Evolutionary conservation across 2,113 vertebrate genomes (phyloP).

Genomic region (Tiliqua scincoides): DNA sequence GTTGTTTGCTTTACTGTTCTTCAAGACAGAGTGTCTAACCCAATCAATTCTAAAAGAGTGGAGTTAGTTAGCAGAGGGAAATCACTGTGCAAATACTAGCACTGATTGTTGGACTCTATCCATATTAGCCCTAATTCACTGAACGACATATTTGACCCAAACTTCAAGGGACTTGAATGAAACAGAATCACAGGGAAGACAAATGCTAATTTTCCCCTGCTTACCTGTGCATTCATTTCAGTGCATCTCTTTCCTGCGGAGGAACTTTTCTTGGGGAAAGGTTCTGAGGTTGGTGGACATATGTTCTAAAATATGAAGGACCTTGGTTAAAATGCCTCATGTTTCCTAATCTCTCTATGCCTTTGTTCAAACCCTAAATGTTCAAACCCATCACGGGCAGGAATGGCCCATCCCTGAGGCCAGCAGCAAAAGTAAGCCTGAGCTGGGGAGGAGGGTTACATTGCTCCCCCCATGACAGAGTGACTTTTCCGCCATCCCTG

Average conservation of each 20-base stretch:
- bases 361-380: not conserved
- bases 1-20: not conserved
- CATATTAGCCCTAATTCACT: not conserved
- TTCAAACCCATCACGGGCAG: not conserved
- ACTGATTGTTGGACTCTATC: not conserved
- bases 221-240: not conserved
- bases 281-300: not conserved
- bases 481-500: too few relatives aligned
- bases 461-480: too few relatives aligned
- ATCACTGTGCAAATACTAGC: not conserved
- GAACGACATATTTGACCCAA: not conserved
- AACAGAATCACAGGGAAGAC: not conserved
- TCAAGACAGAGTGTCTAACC: not conserved
- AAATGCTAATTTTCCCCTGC: not conserved
- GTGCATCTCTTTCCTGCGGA: not conserved
- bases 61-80: not conserved
- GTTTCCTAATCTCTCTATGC: too few relatives aligned
- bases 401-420: too few relatives aligned
- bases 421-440: too few relatives aligned
- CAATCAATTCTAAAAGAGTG: not conserved
- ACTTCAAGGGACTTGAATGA: not conserved
- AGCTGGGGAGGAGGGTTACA: too few relatives aligned
- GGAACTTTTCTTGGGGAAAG: not conserved
- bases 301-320: not conserved
- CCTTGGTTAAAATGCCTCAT: too few relatives aligned